Evolutionary conservation across 2,888 invertebrate species (phyloP).

Genomic region (Sthenelais limicola): DNA sequence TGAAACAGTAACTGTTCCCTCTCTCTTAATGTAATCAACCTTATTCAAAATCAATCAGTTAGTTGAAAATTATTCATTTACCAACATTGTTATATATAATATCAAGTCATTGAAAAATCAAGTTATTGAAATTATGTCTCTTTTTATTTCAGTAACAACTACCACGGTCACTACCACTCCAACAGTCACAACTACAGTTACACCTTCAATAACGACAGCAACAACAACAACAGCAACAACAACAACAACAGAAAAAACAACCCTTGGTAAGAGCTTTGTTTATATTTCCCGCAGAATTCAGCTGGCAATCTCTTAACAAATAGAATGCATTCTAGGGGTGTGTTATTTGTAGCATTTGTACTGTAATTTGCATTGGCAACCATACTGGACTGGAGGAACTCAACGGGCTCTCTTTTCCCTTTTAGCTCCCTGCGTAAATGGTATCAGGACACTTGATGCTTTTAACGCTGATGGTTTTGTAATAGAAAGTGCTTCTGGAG

Average conservation of each 20-base stretch:
- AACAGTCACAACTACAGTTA: neutral
- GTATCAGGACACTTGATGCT: conserved; percentile 5
- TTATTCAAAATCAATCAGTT: too few relatives aligned
- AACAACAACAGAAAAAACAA: conserved; percentile 1
- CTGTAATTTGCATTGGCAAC: too few relatives aligned
- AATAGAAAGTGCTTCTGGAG: neutral
- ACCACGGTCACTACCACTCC: conserved; percentile 12
- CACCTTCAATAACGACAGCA: neutral
- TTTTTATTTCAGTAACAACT: conserved; percentile 1
- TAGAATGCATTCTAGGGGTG: too few relatives aligned
- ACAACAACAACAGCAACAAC: conserved; percentile 10
- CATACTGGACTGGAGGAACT: too few relatives aligned
- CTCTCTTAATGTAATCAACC: too few relatives aligned
- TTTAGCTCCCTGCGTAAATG: conserved; percentile 5
- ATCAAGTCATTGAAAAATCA: too few relatives aligned
- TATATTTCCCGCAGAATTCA: too few relatives aligned
- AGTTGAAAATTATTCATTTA: too few relatives aligned
- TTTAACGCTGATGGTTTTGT: neutral
- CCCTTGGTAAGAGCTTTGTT: neutral
- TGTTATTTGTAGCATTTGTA: too few relatives aligned
- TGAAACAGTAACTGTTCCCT: too few relatives aligned
- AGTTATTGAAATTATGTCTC: neutral
- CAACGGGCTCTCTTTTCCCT: neutral
- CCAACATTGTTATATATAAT: too few relatives aligned
- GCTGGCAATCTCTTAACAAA: too few relatives aligned